These are phyloP conservation scores for Lasaia peninsularis DNA, from an alignment of 1,140 invertebrate genomes.

Conservation along the genomic window DNA sequence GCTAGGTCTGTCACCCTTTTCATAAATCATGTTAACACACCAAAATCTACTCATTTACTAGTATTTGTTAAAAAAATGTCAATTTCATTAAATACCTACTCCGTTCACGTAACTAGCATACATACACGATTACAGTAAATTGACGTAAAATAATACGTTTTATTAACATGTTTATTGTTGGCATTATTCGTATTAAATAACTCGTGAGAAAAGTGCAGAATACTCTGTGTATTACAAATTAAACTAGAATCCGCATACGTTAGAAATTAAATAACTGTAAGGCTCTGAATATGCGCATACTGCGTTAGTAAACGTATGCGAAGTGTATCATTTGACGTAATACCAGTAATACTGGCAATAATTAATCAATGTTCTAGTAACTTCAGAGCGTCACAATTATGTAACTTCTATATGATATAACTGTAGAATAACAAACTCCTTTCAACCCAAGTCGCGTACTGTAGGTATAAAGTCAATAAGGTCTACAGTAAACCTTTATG, in stretches of 20 bases:
- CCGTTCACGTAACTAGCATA: conserved; percentile 2
- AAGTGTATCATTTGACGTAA: no score
- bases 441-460: no score
- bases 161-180: not conserved
- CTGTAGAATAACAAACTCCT: no score
- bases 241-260: not conserved
- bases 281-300: no score
- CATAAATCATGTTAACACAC: conserved; percentile 52
- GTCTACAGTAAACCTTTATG: no score
- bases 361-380: no score
- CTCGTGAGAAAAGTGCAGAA: conserved; percentile 6
- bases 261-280: no score
- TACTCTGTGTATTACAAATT: not conserved
- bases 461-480: no score
- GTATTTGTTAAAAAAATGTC: conserved; percentile 59
- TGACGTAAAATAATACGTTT: not conserved
- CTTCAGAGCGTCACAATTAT: no score
- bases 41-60: conserved; percentile 50
- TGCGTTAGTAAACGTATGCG: no score
- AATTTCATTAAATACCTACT: conserved; percentile 4
- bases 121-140: conserved; percentile 14
- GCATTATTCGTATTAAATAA: not conserved
- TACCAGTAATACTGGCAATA: no score
- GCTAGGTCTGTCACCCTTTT: conserved; percentile 59
- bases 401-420: no score